Percentiles rank a stretch among this genome's conserved stretches.
These are phyloP conservation scores for Poicephalus gulielmi DNA, from an alignment of 2,113 vertebrate species.

Conservation along the genomic window DNA sequence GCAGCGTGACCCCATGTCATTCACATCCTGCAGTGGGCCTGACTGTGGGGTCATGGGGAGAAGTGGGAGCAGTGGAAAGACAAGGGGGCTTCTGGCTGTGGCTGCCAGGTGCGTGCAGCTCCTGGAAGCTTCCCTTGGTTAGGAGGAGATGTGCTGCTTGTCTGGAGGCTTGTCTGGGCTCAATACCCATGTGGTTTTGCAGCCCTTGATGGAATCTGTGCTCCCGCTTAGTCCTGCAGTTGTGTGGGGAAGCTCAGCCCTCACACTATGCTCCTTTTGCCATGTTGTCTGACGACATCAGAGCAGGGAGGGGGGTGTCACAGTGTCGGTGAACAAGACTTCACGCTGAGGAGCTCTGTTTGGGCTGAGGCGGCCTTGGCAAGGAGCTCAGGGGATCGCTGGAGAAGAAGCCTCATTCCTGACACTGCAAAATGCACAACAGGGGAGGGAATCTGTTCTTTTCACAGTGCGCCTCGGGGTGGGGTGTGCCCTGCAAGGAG, in stretches of 20 bases:
- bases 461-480: not conserved
- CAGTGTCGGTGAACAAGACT: not conserved
- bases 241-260: not conserved
- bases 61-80: not conserved
- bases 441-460: constrained; percentile 4
- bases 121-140: not conserved
- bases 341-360: not conserved
- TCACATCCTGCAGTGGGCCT: not conserved
- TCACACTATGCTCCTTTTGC: not conserved
- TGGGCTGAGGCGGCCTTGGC: not conserved
- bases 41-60: not conserved
- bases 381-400: not conserved
- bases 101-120: not conserved
- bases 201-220: not conserved
- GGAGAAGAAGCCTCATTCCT: not conserved
- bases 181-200: not conserved
- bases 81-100: not conserved
- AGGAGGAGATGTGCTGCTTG: not conserved
- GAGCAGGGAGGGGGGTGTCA: not conserved
- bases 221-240: not conserved
- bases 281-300: not conserved
- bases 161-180: not conserved
- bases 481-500: not conserved
- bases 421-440: constrained; percentile 8
- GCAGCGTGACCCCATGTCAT: not conserved